phyloP scores from a whole-genome alignment of 2,797 vertebrate genomes.

The Octomys mimax region DNA sequence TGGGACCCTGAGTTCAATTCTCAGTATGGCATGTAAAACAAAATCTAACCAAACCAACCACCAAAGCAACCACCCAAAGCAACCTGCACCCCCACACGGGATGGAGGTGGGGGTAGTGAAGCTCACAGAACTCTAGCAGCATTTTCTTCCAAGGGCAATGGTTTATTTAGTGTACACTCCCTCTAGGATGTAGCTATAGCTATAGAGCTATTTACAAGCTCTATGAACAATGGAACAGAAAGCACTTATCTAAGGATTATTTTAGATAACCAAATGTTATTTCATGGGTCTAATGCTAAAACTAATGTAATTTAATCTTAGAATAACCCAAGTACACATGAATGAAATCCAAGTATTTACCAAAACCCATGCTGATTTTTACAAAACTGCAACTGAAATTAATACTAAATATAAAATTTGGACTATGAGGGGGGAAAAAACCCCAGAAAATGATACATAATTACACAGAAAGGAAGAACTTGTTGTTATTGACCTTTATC shows the following conservation, averaged over 20 bases:
- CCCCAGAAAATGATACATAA: not conserved
- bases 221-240: not conserved
- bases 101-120: not conserved
- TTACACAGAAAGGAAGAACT: not conserved
- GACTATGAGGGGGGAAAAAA: not conserved
- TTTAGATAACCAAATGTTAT: constrained; percentile 35
- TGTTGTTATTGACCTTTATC: not conserved
- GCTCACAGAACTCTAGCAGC: not conserved
- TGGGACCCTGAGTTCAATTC: not conserved
- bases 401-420: constrained; percentile 41
- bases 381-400: not conserved
- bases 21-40: not conserved
- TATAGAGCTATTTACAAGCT: not conserved
- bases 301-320: constrained; percentile 34
- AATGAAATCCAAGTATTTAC: constrained; percentile 43
- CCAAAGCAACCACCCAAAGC: not conserved
- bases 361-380: constrained; percentile 27
- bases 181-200: not conserved
- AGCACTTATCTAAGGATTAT: not conserved
- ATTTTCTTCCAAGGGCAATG: not conserved
- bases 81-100: not conserved
- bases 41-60: not conserved
- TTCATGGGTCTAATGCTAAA: constrained; percentile 44
- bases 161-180: not conserved
- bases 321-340: constrained; percentile 38